Base-by-base conservation (phyloP, 1,140 invertebrate species). In the Atopsyche davidsoni region DNA sequence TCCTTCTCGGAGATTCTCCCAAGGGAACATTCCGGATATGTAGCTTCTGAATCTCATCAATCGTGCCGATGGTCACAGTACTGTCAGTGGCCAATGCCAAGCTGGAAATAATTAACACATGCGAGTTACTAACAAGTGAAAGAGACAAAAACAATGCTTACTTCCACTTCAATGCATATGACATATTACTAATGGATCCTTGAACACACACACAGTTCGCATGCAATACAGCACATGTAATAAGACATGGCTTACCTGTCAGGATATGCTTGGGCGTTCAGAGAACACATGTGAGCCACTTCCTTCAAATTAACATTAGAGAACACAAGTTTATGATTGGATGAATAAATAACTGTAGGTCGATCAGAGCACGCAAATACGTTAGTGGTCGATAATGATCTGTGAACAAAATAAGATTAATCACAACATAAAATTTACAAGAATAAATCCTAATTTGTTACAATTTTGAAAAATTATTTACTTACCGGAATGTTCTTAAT, bases 291-390 rank as follows among this genome's bases (percentile, higher is more conserved):
- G 64, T 98, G 92, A 63, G 92, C 93, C 0, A 99, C 96, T 73
- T 98, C 92, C 66, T 94, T 93, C 9, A 99, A 75, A 72, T 99
- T 99, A 1, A 99, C 96, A 76, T 98, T 99, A 17, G 95, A 98
- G 73, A 99, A 99, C 0, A 99, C 94, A 2, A 99, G 76, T 72
- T 99, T 99, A 64, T 98, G 92, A 75, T 98, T 99, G 6, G 92
- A 96, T 6, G 93, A 97, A 73, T 98, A 99, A 57, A 99, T 98
- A 2, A 99, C 96, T 0, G 96, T 97, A 0, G 96, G 96, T 39
- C 96, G 79, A 70, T 99, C 96, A 1, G 93, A 97, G 66, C 96
- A 99, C 9, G 95, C 96, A 74, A 99, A 99, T 2, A 99, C 93
- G 73, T 98, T 98, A 11, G 88, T 94, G 0, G 92, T 95, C 6